These are phyloP conservation scores for Pseudanteris insignis DNA, from an alignment of 2,888 invertebrate genomes.

Conservation along the genomic window DNA sequence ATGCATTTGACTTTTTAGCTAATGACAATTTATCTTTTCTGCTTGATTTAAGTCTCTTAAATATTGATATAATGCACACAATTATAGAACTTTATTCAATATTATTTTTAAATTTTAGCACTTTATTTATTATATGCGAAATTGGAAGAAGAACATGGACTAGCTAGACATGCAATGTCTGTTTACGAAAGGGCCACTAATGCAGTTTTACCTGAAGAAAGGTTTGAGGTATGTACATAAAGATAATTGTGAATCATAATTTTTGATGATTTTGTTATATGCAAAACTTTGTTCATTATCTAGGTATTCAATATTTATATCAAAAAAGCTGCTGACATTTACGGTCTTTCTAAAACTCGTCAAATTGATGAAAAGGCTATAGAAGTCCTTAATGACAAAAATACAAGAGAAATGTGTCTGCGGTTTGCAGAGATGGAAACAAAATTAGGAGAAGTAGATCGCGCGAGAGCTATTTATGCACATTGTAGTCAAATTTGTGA, in stretches of 20 bases:
- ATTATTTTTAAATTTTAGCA: conserved; percentile 60
- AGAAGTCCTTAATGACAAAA: conserved; percentile 88
- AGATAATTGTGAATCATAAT: not conserved
- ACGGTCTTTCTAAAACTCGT: conserved; percentile 95
- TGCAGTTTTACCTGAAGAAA: conserved; percentile 91
- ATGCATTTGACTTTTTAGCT: too few relatives aligned
- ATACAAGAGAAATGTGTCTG: conserved; percentile 94
- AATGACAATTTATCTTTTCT: too few relatives aligned
- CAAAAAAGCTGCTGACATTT: conserved; percentile 96
- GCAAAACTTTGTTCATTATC: conserved; percentile 42
- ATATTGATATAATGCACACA: too few relatives aligned
- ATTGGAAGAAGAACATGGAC: conserved; percentile 96
- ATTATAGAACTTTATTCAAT: too few relatives aligned
- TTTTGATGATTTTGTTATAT: too few relatives aligned
- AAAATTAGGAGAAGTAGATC: conserved; percentile 96
- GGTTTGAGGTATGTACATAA: conserved; percentile 77
- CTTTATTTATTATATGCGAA: conserved; percentile 97
- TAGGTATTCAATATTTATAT: conserved; percentile 98
- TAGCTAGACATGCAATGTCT: conserved; percentile 98
- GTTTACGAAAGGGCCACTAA: conserved; percentile 96
- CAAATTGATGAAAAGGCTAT: conserved; percentile 99
- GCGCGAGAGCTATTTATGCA: conserved; percentile 95
- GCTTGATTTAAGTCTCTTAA: too few relatives aligned
- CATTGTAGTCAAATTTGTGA: conserved; percentile 99
- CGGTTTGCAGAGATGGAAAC: conserved; percentile 98